Evolutionary conservation across 2,113 vertebrate species (phyloP), one percentile per base, ranked within the genome.

Genomic region (Megalops atlanticus): DNA sequence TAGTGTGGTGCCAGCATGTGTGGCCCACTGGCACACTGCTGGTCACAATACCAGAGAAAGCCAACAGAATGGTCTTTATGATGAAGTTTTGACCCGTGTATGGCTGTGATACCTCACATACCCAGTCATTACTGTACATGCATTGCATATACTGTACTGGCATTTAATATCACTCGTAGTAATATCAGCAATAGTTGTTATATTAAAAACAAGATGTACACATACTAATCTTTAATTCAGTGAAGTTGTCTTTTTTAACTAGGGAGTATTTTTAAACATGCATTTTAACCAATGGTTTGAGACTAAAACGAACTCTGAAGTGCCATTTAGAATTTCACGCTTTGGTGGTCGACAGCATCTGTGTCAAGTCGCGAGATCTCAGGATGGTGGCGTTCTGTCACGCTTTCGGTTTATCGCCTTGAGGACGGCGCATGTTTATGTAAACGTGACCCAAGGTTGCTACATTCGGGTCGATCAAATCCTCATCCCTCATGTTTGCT

Each of bases 221-320:
- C 24, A n/a, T n/a, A 49, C 47, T 12, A 49, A 52, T 6, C 49
- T 64, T 3, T 31, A 79, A 79, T 70, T 45, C 27, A 35, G 18
- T 69, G 10, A 3, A 31, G n/a, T 64, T 64, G 8, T 64, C 8
- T 35, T 45, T 69, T 40, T 24, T 38, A 78, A n/a, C n/a, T 78
- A 21, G 1, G 39, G 16, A 40, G 27, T 78, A 21, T 58, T 77
- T 77, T 74, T 75, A 38, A n/a, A 39, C 27, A 8, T 45, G 21
- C 73, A 75, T 75, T 75, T 75, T 4, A 49, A 76, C n/a, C 31
- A 35, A 52, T 14, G 69, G 69, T 38, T 38, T 71, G 69, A 71
- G 31, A 38, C 69, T 35, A 21, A 18, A 12, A 49, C 1, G 45
- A 76, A 33, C 39, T 10, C 21, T 49, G 31, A 73, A 5, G 45